Percentiles rank a stretch among this genome's conserved stretches.
These are phyloP conservation scores for Chionis minor DNA, from an alignment of 2,113 vertebrate species.

Conservation along the genomic window DNA sequence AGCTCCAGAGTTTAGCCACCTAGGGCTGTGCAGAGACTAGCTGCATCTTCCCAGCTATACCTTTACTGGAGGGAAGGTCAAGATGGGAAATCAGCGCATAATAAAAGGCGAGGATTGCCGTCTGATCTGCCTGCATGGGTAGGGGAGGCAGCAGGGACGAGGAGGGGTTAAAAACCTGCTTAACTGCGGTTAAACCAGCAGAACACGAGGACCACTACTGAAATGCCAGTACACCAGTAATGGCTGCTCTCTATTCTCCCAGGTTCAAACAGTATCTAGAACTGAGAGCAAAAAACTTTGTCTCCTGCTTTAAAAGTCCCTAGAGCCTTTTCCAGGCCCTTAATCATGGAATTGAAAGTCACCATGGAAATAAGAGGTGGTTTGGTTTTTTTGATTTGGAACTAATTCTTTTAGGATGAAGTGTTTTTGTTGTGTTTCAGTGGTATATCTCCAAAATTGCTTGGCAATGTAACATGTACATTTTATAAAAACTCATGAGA, in stretches of 20 bases:
- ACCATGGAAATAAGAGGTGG: not conserved
- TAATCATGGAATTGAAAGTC: not conserved
- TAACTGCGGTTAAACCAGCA: not conserved
- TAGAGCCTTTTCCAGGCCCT: not conserved
- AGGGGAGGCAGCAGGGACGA: rapidly evolving
- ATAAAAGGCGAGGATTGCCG: no score
- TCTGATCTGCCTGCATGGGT: not conserved
- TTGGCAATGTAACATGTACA: rapidly evolving
- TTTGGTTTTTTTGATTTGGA: not conserved
- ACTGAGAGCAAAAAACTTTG: not conserved
- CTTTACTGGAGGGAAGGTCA: not conserved
- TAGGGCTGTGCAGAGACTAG: not conserved
- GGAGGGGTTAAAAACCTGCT: not conserved
- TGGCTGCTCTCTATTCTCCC: not conserved
- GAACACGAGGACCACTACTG: not conserved
- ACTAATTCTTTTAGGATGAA: not conserved
- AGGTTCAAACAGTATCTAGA: rapidly evolving
- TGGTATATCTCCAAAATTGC: not conserved
- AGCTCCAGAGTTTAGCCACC: not conserved
- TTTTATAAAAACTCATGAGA: not conserved
- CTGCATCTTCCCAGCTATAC: not conserved
- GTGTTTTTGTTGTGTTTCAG: not conserved
- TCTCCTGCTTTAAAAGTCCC: no score
- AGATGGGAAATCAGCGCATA: not conserved
- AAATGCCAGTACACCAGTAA: not conserved